Base-by-base conservation (phyloP, 1,140 invertebrate species). In the Pseudomyrmex pallidus region DNA sequence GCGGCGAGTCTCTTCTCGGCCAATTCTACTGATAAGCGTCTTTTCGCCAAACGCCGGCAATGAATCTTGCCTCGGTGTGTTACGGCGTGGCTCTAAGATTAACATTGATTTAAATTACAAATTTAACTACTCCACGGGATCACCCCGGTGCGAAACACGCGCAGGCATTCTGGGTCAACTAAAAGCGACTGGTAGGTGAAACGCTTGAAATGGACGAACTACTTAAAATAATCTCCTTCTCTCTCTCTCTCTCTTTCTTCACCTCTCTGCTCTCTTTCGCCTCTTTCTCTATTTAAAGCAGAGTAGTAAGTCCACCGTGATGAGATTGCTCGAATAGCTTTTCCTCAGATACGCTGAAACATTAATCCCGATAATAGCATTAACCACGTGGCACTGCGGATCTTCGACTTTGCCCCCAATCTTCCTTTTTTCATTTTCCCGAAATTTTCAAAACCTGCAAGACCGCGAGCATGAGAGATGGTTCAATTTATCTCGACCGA, bases 91-190 rank as follows among this genome's bases (percentile, higher is more conserved):
- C 74, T 82, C 62, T 82, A 56, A 74, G 80, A 90, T 90, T 90
- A 90, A 90, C 90, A 90, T 90, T 85, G 84, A 90, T 90, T 90
- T 90, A 90, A 90, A 90, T 90, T 89, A 87, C 90, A 90, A 90
- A 90, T 90, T 89, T 87, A 90, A 89, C 87, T 90, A 84, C 74
- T 87, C 66, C 70, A 63, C 15, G 62, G 56, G 64, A 50, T 64
- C 68, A 68, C 52, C 46, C 48, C 52, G 44, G 35, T 76, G 76
- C 44, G 80, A 74, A 84, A 87, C 66, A 84, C 73, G 73, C 70
- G 59, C 57, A 68, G 44, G 87, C 59, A 88, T 89, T 88, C 74
- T 88, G 68, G 87, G 87, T 89, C 87, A 88, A 86, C 84, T 74
- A 59, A 35, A 52, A 72, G 61, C 15, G 15, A 52, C 50, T 62